A percentile compares a stretch with the other conserved stretches of the same genome.
phyloP scores from a whole-genome alignment of 2,113 vertebrate genomes.

The Thamnophis sirtalis region DNA sequence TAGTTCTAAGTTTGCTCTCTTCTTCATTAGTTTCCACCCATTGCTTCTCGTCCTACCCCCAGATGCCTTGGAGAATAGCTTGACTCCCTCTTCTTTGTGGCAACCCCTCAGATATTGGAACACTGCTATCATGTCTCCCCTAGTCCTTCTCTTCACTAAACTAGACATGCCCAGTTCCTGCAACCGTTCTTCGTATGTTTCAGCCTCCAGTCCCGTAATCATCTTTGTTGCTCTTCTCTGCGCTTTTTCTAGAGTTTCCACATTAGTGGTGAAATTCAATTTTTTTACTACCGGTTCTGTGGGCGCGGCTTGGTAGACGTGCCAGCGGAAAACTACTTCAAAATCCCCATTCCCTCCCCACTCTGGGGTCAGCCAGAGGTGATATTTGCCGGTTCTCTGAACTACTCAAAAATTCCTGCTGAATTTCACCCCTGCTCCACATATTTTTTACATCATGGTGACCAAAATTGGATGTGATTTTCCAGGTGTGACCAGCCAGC shows the following conservation, averaged over 20 bases:
- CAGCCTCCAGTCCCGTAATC: not conserved
- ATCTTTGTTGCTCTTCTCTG: not conserved
- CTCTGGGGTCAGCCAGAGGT: no score
- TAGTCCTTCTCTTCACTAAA: not conserved
- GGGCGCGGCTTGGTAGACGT: no score
- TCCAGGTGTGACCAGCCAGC: not conserved
- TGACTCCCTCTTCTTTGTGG: not conserved
- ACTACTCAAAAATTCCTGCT: no score
- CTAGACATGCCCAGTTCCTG: not conserved
- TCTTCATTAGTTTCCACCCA: not conserved
- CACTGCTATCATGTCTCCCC: not conserved
- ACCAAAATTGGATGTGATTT: not conserved
- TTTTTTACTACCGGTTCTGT: no score
- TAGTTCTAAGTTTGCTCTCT: not conserved
- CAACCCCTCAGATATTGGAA: not conserved
- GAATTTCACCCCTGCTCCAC: not conserved
- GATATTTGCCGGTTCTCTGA: no score
- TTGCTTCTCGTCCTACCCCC: not conserved
- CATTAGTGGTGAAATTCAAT: no score
- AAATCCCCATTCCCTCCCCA: no score
- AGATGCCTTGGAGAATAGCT: not conserved
- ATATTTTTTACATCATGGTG: not conserved
- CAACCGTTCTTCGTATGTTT: not conserved
- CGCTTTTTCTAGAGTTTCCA: not conserved
- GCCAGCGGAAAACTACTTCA: no score